phyloP scores from a whole-genome alignment of 2,113 vertebrate species.

The Laticauda colubrina region DNA sequence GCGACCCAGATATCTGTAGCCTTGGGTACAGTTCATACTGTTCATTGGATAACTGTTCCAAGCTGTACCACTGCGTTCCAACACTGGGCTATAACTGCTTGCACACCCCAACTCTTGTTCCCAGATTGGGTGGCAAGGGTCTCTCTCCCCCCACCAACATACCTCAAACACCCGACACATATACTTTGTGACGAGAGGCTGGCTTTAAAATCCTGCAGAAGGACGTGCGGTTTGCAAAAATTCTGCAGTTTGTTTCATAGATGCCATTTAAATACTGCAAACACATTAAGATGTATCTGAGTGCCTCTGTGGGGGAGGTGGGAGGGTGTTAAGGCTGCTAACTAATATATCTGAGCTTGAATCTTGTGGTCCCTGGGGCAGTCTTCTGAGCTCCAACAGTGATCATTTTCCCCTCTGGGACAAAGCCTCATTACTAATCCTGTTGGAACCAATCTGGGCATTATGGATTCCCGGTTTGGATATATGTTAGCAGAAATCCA shows the following conservation, averaged over 20 bases:
- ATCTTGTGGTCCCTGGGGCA: not conserved
- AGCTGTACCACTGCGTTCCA: not conserved
- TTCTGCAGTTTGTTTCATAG: not conserved
- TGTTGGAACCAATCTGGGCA: not conserved
- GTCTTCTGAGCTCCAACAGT: not conserved
- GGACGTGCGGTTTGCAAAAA: not conserved
- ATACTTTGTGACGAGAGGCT: not conserved
- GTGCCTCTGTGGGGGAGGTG: not conserved
- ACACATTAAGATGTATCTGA: not conserved
- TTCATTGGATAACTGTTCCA: constrained; percentile 8
- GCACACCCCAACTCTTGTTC: not conserved
- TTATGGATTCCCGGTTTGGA: not conserved
- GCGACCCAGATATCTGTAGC: constrained; percentile 5
- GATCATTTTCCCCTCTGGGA: not conserved
- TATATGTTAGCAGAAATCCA: not conserved
- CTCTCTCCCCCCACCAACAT: not conserved
- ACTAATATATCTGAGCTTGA: not conserved
- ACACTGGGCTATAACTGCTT: not conserved
- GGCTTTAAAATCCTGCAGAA: not conserved
- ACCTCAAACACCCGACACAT: not conserved
- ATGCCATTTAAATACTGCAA: not conserved
- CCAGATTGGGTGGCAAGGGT: not conserved
- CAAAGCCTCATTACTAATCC: not conserved
- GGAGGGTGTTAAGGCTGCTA: not conserved
- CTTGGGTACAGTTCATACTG: not conserved